Conservation (phyloP, 92 coral and sea anemone genomes). For the Epizoanthus fatuus region DNA sequence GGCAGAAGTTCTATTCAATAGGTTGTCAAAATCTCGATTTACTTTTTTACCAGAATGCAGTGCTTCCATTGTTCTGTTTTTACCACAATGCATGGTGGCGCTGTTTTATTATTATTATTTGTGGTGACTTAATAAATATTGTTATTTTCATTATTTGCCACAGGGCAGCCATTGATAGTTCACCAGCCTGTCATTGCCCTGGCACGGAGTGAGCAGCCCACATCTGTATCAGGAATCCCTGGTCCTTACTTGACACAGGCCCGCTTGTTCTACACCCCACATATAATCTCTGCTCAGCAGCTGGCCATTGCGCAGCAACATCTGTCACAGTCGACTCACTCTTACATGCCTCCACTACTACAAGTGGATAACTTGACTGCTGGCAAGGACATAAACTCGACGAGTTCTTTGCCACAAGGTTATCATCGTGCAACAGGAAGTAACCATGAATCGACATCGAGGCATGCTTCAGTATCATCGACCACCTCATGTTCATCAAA, state of each 20-base stretch:
- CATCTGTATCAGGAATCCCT: constrained; percentile 36
- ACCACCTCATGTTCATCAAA: constrained; percentile 4
- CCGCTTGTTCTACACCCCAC: constrained; percentile 85
- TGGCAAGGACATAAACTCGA: constrained; percentile 18
- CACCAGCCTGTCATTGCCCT: constrained; percentile 74
- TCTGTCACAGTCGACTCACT: constrained; percentile 39
- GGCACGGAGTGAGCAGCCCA: constrained; percentile 53
- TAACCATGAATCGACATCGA: neutral
- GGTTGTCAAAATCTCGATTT: too few relatives aligned
- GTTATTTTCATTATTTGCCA: too few relatives aligned
- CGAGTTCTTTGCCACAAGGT: constrained; percentile 6
- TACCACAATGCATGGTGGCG: too few relatives aligned
- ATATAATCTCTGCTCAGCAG: constrained; percentile 73
- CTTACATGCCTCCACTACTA: constrained; percentile 65
- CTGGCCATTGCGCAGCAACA: constrained; percentile 63
- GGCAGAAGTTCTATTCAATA: too few relatives aligned
- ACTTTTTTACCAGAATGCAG: too few relatives aligned
- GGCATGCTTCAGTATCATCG: constrained; percentile 1
- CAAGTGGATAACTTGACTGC: constrained; percentile 46
- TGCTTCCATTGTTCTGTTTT: too few relatives aligned
- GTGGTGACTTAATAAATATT: too few relatives aligned
- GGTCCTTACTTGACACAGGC: constrained; percentile 84
- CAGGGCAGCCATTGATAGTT: constrained; percentile 72
- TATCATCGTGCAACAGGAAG: constrained; percentile 25
- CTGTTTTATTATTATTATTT: too few relatives aligned